These are phyloP conservation scores for Galerucella nymphaeae DNA, from an alignment of 2,888 invertebrate species.

Conservation along the genomic window DNA sequence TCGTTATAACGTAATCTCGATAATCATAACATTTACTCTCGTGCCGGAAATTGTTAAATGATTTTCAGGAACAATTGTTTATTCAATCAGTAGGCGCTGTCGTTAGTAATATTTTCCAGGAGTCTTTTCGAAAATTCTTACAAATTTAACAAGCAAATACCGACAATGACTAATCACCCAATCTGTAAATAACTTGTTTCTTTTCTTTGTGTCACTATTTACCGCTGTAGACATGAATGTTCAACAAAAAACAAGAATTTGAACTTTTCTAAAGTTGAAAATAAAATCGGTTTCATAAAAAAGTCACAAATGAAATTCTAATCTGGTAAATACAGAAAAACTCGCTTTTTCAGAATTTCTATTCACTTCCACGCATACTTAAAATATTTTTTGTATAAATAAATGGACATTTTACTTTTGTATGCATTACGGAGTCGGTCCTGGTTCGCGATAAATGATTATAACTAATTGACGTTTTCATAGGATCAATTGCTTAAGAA, in stretches of 20 bases:
- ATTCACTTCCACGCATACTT: no score
- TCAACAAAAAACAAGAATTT: neutral
- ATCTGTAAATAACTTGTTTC: constrained; percentile 6
- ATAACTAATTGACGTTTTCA: neutral
- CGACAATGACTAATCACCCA: constrained; percentile 21
- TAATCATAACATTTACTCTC: constrained; percentile 18
- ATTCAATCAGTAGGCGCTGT: constrained; percentile 16
- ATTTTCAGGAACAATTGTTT: constrained; percentile 22
- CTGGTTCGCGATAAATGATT: no score
- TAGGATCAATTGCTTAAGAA: constrained; percentile 4
- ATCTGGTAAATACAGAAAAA: no score
- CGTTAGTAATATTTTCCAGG: constrained; percentile 18
- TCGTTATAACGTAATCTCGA: constrained; percentile 3
- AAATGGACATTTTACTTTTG: no score
- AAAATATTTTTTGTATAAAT: no score
- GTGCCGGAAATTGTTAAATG: constrained; percentile 22
- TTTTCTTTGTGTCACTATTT: neutral
- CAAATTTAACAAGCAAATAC: constrained; percentile 7
- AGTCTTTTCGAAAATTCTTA: constrained; percentile 6
- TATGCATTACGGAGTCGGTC: no score
- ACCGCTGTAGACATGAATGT: neutral
- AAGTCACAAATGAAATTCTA: no score
- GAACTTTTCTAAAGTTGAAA: no score
- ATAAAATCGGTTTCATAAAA: no score
- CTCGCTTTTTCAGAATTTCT: no score